Conservation (phyloP, 2,888 invertebrate species). For the Sphaerophoria rueppellii region DNA sequence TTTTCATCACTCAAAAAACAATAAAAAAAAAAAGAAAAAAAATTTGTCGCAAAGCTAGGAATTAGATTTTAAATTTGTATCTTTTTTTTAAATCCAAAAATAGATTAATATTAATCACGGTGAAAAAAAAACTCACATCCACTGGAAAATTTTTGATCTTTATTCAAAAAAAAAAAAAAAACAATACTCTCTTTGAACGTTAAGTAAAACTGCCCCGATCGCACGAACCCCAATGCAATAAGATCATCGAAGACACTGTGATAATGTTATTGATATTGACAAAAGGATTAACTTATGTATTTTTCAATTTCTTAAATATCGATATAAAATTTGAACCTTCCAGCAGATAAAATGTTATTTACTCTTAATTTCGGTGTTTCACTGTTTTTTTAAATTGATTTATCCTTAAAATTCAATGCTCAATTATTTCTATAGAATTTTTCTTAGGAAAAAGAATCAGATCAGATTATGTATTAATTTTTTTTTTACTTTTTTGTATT, state of each 20-base stretch:
- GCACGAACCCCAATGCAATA: slow-evolving; percentile 41
- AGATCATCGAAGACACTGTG: slow-evolving; percentile 46
- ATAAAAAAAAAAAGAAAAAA: slow-evolving; percentile 16
- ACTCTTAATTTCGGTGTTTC: slow-evolving; percentile 9
- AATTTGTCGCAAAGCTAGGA: slow-evolving; percentile 41
- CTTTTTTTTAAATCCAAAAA: slow-evolving; percentile 27
- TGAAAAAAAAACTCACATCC: slow-evolving; percentile 11
- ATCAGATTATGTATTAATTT: slow-evolving; percentile 41
- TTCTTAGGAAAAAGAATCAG: slow-evolving; percentile 27
- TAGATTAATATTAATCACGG: slow-evolving; percentile 38
- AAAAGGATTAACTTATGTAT: slow-evolving; percentile 49
- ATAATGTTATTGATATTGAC: slow-evolving; percentile 70
- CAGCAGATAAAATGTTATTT: slow-evolving; percentile 26
- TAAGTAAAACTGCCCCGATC: slow-evolving; percentile 52
- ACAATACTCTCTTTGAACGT: slow-evolving; percentile 24
- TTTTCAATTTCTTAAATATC: slow-evolving; percentile 19
- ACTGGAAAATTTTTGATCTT: slow-evolving; percentile 13
- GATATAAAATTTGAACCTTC: slow-evolving; percentile 43
- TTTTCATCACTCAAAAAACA: slow-evolving; percentile 16
- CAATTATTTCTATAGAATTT: slow-evolving; percentile 61
- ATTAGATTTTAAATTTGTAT: slow-evolving; percentile 37
- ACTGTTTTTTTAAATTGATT: slow-evolving; percentile 63
- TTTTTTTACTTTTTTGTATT: neutral
- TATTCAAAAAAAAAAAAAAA: slow-evolving; percentile 13
- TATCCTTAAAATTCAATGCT: slow-evolving; percentile 70